Conservation (phyloP, 2,797 vertebrate species). For the Galagoides demidoff region DNA sequence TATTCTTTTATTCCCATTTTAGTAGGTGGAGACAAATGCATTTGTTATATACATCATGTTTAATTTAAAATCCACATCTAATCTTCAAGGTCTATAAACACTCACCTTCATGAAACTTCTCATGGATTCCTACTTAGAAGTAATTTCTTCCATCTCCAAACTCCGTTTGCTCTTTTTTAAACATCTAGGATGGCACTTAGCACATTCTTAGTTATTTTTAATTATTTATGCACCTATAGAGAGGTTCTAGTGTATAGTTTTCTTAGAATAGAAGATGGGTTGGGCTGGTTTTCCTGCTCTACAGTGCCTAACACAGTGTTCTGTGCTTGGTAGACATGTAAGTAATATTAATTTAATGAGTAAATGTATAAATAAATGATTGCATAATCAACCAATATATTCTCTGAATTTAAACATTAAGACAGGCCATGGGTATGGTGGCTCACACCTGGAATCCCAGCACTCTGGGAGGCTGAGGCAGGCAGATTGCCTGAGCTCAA, state of each 20-base stretch:
- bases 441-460: too few species aligned
- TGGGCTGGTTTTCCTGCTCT: background rate
- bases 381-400: background rate
- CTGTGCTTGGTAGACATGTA: background rate
- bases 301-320: background rate
- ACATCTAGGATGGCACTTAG: background rate
- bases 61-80: background rate
- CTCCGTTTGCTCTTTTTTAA: background rate
- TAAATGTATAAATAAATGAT: background rate
- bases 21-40: background rate
- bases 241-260: background rate
- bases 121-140: background rate
- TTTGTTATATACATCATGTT: background rate
- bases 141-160: background rate
- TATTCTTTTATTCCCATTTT: background rate
- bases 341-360: background rate
- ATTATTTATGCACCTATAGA: background rate
- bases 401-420: background rate
- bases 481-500: too few species aligned
- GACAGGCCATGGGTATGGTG: too few species aligned
- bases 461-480: too few species aligned
- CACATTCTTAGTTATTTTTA: background rate
- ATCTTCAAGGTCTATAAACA: background rate
- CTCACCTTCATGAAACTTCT: background rate
- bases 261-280: background rate